Conservation (phyloP, 2,797 vertebrate species). For the Darevskia mixta region DNA sequence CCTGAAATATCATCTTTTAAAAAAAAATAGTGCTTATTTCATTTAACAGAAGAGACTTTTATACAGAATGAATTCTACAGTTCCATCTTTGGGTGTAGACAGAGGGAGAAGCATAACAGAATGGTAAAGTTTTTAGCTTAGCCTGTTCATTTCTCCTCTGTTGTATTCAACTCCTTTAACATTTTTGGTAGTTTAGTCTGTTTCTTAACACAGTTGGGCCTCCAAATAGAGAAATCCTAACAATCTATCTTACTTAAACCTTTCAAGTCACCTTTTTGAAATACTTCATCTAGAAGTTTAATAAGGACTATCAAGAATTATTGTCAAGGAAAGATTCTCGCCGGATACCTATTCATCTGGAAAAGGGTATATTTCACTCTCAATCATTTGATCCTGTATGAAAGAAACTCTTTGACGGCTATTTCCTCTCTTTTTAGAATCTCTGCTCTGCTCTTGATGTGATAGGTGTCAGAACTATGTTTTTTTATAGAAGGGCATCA, state of each 20-base stretch:
- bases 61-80: slow-evolving; percentile 33
- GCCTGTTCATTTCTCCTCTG: slow-evolving; percentile 3
- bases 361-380: slow-evolving; percentile 64
- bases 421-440: slow-evolving; percentile 49
- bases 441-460: slow-evolving; percentile 65
- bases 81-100: neutral
- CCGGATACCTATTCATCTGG: slow-evolving; percentile 72
- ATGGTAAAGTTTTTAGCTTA: slow-evolving; percentile 48
- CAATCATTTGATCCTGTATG: slow-evolving; percentile 59
- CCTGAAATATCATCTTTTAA: neutral
- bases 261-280: slow-evolving; percentile 73
- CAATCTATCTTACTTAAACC: slow-evolving; percentile 70
- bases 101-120: neutral
- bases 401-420: slow-evolving; percentile 68
- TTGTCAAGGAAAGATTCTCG: slow-evolving; percentile 70
- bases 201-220: slow-evolving; percentile 59
- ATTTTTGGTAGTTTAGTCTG: slow-evolving; percentile 65
- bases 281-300: slow-evolving; percentile 66
- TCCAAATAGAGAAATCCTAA: slow-evolving; percentile 64
- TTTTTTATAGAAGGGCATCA: slow-evolving; percentile 62
- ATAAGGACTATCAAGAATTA: slow-evolving; percentile 72
- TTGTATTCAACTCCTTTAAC: slow-evolving; percentile 55
- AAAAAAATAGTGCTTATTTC: neutral
- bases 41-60: slow-evolving; percentile 35
- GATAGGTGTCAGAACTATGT: slow-evolving; percentile 56